phyloP scores from a whole-genome alignment of 2,113 vertebrate species.

The human region GRCh38 chr15:55043501-55044000 shows the following conservation, averaged over 20 bases:
- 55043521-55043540: background rate
- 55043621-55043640: background rate
- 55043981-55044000: background rate
- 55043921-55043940: background rate
- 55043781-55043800: background rate
- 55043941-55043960: background rate
- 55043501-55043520: background rate
- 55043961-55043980: background rate
- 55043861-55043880: background rate
- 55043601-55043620: background rate
- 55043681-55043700: background rate
- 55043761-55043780: too few species aligned
- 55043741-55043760: too few species aligned
- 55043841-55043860: background rate
- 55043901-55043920: background rate
- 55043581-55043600: background rate
- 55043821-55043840: background rate
- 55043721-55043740: background rate
- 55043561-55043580: background rate
- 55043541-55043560: background rate
- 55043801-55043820: background rate
- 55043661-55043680: background rate
- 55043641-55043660: background rate
- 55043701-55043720: background rate
- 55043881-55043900: background rate